Conservation (phyloP, 2,113 vertebrate genomes). For the Eubucco bourcierii region DNA sequence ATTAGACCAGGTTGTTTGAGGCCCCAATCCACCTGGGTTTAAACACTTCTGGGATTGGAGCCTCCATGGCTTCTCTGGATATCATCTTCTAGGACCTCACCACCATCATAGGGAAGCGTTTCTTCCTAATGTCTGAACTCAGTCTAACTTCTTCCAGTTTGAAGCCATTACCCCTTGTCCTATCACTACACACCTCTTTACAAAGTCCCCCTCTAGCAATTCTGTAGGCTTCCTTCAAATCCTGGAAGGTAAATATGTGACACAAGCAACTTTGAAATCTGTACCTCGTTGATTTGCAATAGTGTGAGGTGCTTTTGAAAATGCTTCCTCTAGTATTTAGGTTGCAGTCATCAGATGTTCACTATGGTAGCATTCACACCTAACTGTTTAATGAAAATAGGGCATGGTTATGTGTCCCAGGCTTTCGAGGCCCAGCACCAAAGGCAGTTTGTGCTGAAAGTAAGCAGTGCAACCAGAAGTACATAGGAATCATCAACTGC, state of each 20-base stretch:
- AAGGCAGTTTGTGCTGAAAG: not conserved
- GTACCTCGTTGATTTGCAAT: not conserved
- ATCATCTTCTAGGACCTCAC: too few relatives aligned
- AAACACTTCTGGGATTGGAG: too few relatives aligned
- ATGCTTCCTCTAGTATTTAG: not conserved
- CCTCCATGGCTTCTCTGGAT: too few relatives aligned
- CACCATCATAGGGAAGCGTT: too few relatives aligned
- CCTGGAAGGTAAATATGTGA: not conserved
- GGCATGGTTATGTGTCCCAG: not conserved
- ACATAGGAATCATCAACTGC: not conserved
- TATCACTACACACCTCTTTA: too few relatives aligned
- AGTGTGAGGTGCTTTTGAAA: not conserved
- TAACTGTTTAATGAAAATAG: not conserved
- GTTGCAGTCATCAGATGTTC: not conserved
- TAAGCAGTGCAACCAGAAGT: not conserved
- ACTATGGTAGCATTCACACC: fast-evolving
- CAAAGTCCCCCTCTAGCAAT: too few relatives aligned
- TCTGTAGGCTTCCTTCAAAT: too few relatives aligned
- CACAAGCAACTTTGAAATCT: not conserved
- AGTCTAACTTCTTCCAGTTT: too few relatives aligned
- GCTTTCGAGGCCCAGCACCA: fast-evolving
- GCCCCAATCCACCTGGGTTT: too few relatives aligned
- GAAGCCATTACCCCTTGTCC: too few relatives aligned
- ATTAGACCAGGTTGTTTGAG: too few relatives aligned
- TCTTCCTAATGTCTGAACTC: too few relatives aligned